Percentiles rank a stretch among this genome's conserved stretches.
Conservation (phyloP, 2,797 vertebrate species). For the Lagocephalus sceleratus region DNA sequence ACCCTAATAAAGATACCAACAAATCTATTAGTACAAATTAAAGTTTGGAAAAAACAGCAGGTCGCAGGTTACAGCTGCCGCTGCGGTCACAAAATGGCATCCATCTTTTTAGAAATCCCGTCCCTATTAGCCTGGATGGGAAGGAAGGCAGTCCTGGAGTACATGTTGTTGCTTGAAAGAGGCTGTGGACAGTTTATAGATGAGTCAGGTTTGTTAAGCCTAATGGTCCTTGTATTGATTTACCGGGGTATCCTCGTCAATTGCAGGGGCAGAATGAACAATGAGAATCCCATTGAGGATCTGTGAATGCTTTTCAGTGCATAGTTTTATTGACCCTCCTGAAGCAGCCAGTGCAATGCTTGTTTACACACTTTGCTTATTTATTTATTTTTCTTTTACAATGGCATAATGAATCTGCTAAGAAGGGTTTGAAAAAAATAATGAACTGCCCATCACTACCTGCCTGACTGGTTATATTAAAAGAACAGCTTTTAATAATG, state of each 20-base stretch:
- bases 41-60: no score
- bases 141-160: slow-evolving; percentile 27
- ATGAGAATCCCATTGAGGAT: slow-evolving; percentile 62
- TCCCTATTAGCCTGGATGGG: slow-evolving; percentile 21
- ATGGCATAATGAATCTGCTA: slow-evolving; percentile 41
- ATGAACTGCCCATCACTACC: slow-evolving; percentile 13
- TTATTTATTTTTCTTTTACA: slow-evolving; percentile 49
- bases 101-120: slow-evolving; percentile 13
- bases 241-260: slow-evolving; percentile 59
- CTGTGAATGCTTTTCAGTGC: slow-evolving; percentile 61
- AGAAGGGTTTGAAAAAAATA: slow-evolving; percentile 19
- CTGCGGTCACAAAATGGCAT: slow-evolving; percentile 8
- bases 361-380: slow-evolving; percentile 60
- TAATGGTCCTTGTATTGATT: slow-evolving; percentile 80
- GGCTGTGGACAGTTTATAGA: slow-evolving; percentile 59
- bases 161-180: slow-evolving; percentile 39
- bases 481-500: slow-evolving; percentile 21
- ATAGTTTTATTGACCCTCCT: slow-evolving; percentile 69
- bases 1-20: no score
- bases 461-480: slow-evolving; percentile 27
- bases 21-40: no score
- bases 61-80: no score
- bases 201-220: slow-evolving; percentile 72
- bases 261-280: slow-evolving; percentile 57
- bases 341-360: slow-evolving; percentile 45